Base-by-base conservation (phyloP, 2,888 invertebrate genomes). In the Azorinus chamasolen region DNA sequence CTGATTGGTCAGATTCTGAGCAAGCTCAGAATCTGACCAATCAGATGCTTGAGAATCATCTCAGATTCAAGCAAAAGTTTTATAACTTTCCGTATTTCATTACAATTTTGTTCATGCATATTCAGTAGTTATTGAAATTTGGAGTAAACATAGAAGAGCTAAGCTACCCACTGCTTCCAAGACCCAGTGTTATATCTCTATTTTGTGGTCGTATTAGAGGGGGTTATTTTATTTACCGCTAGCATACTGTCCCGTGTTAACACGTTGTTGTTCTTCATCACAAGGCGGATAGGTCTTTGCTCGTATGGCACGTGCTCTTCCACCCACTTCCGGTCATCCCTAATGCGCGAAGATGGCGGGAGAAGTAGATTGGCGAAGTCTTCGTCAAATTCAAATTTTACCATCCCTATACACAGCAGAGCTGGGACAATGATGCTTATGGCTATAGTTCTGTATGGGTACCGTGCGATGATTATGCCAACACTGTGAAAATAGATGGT, bases 311-410 rank as follows among this genome's bases (percentile, higher is more conserved):
- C 75, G 62, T 81, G 70, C 3, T 59, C 25, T 12, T 71, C 48
- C 6, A 81, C 78, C 81, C 81, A 81, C 20, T 59, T 66, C 12
- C 75, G 71, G 46, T 81, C 81, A 22, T 55, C 66, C 37, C 59
- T 59, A 14, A 81, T 81, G 2, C 81, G 71, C 16, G 81, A 81
- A 12, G 63, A 50, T 8, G 74, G 77, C 2, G 81, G 81, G 1
- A 81, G 50, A 1, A 81, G 65, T 0, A 78, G 61, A 12, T 78
- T 72, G 0, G 81, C 75, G 37, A 81, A 78, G 45, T 81, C 81
- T 57, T 77, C 71, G 53, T 81, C 71, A 18, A 81, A 71, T 43
- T 64, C 54, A 57, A 71, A 81, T 39, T 77, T 66, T 6, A 77
- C 61, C 43, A 77, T 77, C 0, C 81, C 81, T 27, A 79, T 68